Evolutionary conservation across 2,888 invertebrate genomes (phyloP).

Genomic region (Andrena hattorfiana): DNA sequence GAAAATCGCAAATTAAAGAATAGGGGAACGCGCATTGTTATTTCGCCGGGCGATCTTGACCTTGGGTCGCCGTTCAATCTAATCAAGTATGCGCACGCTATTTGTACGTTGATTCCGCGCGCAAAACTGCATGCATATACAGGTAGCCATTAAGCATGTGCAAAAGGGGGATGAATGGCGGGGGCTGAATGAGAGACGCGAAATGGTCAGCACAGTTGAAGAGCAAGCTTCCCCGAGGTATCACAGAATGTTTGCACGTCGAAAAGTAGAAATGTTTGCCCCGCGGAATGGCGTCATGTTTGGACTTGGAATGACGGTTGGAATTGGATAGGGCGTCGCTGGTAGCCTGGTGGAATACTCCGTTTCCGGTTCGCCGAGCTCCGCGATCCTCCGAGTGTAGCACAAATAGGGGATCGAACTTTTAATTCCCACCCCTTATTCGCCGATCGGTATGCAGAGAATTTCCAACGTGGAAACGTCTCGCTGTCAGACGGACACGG

Average conservation of each 20-base stretch:
- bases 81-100: slow-evolving; percentile 54
- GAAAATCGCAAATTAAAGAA: neutral
- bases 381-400: neutral
- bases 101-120: slow-evolving; percentile 51
- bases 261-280: slow-evolving; percentile 84
- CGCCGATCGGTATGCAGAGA: neutral
- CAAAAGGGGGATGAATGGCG: slow-evolving; percentile 73
- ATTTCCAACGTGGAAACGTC: neutral
- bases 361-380: slow-evolving; percentile 26
- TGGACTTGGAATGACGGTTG: slow-evolving; percentile 84
- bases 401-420: neutral
- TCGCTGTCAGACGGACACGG: neutral
- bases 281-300: slow-evolving; percentile 83
- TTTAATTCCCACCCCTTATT: neutral
- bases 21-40: neutral
- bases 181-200: slow-evolving; percentile 82
- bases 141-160: slow-evolving; percentile 68
- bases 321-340: slow-evolving; percentile 79
- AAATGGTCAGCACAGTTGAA: slow-evolving; percentile 84
- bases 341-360: slow-evolving; percentile 55
- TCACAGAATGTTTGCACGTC: slow-evolving; percentile 76
- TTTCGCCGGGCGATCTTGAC: slow-evolving; percentile 7
- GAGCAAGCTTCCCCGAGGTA: slow-evolving; percentile 77
- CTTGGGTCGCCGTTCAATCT: slow-evolving; percentile 10
- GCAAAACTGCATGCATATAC: slow-evolving; percentile 55